These are phyloP conservation scores for Tenthredo amoena DNA, from an alignment of 2,888 invertebrate species.

Conservation along the genomic window DNA sequence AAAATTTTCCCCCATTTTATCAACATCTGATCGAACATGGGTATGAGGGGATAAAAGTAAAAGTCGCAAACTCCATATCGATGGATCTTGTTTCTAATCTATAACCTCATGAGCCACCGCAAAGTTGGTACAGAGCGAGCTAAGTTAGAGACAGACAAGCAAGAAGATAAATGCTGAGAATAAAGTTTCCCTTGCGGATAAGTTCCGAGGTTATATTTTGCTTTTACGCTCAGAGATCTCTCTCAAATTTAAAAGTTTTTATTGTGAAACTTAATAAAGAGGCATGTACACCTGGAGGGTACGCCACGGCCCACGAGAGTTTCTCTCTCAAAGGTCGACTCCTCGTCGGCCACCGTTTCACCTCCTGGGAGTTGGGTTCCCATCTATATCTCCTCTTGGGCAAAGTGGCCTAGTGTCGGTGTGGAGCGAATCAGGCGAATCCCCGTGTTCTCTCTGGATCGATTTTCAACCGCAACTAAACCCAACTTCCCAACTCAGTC, in stretches of 20 bases:
- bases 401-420: constrained; percentile 10
- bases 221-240: constrained; percentile 15
- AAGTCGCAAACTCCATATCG: not conserved
- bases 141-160: constrained; percentile 7
- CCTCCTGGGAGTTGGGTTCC: not conserved
- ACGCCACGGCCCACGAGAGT: not conserved
- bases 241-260: constrained; percentile 24
- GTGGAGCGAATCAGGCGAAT: constrained; percentile 28
- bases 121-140: not conserved
- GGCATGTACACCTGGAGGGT: constrained; percentile 25
- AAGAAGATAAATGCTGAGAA: constrained; percentile 27
- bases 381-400: not conserved
- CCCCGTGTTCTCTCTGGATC: constrained; percentile 28
- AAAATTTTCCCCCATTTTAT: not conserved
- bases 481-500: constrained; percentile 18
- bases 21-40: not conserved
- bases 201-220: constrained; percentile 19
- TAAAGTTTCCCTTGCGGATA: constrained; percentile 21
- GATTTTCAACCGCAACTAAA: constrained; percentile 26
- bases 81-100: constrained; percentile 5
- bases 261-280: constrained; percentile 23
- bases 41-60: not conserved
- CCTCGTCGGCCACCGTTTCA: not conserved
- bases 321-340: constrained; percentile 1
- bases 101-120: not conserved